A percentile compares a stretch with the other conserved stretches of the same genome.
These are phyloP conservation scores for Geococcyx californianus DNA, from an alignment of 2,113 vertebrate species.

Conservation along the genomic window DNA sequence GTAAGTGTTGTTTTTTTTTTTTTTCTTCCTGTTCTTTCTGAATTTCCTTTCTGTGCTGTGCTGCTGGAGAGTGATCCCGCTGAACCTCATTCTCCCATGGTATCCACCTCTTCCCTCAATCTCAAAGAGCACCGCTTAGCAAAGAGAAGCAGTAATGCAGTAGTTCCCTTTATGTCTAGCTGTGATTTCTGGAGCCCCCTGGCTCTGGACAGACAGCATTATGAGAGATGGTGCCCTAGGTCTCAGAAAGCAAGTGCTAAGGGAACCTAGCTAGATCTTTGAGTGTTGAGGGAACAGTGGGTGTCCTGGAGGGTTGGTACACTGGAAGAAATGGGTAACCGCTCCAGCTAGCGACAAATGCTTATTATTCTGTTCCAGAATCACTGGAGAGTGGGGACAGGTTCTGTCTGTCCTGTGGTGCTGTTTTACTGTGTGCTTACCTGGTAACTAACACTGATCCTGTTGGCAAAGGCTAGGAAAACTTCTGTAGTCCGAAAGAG, in stretches of 20 bases:
- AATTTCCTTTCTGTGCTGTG: not conserved
- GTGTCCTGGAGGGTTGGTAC: not conserved
- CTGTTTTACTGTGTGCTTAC: not conserved
- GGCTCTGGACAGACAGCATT: not conserved
- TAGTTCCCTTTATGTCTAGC: fast-evolving
- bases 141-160: not conserved
- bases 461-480: not conserved
- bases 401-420: not conserved
- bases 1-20: constrained; percentile 79
- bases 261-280: not conserved
- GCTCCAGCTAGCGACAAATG: not conserved
- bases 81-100: not conserved
- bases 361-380: not conserved
- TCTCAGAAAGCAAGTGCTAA: not conserved
- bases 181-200: not conserved
- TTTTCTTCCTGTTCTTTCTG: constrained; percentile 27
- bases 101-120: not conserved
- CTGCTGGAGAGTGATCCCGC: not conserved
- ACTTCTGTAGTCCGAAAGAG: not conserved
- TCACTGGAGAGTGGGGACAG: not conserved
- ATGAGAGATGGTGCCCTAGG: not conserved
- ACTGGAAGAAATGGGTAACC: not conserved
- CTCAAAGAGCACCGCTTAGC: not conserved
- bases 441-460: not conserved
- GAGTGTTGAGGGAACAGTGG: not conserved